phyloP scores from a whole-genome alignment of 2,888 invertebrate species.

The Shargacucullia verbasci region DNA sequence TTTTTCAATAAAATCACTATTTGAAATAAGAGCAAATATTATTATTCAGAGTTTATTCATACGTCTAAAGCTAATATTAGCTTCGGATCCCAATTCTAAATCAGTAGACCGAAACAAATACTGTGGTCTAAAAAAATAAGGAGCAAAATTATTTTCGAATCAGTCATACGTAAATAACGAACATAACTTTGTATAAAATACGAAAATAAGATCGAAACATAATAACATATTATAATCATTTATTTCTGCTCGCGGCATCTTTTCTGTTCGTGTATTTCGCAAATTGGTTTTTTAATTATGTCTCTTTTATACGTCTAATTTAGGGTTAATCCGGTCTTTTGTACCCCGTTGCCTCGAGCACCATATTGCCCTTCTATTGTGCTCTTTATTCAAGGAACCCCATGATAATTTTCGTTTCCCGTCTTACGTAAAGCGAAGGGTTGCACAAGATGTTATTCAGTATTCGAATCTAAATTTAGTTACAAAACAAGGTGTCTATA shows the following conservation, averaged over 20 bases:
- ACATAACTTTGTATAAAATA: slow-evolving; percentile 19
- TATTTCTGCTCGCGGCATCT: slow-evolving; percentile 56
- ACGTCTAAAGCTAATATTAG: slow-evolving; percentile 1
- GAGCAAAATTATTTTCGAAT: slow-evolving; percentile 16
- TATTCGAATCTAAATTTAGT: slow-evolving; percentile 55
- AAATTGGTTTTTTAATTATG: slow-evolving; percentile 83
- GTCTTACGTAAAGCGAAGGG: slow-evolving; percentile 62
- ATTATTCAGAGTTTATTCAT: not conserved
- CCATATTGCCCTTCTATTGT: slow-evolving; percentile 68
- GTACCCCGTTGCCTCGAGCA: slow-evolving; percentile 63
- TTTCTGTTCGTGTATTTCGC: slow-evolving; percentile 54
- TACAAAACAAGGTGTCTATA: slow-evolving; percentile 55
- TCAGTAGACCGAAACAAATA: slow-evolving; percentile 21
- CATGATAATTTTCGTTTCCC: slow-evolving; percentile 62
- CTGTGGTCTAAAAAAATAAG: slow-evolving; percentile 4
- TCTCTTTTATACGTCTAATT: slow-evolving; percentile 74
- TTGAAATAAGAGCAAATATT: not conserved
- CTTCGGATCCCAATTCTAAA: slow-evolving; percentile 12
- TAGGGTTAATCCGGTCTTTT: slow-evolving; percentile 68
- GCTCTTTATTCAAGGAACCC: slow-evolving; percentile 67
- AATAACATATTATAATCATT: slow-evolving; percentile 38
- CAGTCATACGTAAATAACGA: slow-evolving; percentile 27
- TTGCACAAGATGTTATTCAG: slow-evolving; percentile 52
- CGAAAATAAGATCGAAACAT: slow-evolving; percentile 26
- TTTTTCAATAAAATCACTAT: not conserved